phyloP scores from a whole-genome alignment of 2,888 invertebrate species.

The Caenorhabditis japonica region DNA sequence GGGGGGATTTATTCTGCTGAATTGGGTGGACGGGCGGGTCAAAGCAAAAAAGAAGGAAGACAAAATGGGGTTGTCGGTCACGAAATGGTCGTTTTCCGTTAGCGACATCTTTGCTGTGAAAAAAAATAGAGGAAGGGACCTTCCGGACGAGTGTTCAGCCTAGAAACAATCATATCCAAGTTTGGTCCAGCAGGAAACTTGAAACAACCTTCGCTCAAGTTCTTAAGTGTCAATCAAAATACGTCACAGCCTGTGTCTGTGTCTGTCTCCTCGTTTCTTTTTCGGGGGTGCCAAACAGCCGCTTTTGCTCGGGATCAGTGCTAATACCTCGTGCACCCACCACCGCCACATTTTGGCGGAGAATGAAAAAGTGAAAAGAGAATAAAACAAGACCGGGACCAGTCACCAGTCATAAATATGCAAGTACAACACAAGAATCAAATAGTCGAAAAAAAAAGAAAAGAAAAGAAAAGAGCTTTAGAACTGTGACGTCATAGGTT shows the following conservation, averaged over 20 bases:
- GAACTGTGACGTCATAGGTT: too few relatives aligned
- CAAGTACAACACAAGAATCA: too few relatives aligned
- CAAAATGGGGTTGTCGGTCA: slow-evolving; percentile 20
- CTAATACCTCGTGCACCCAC: slow-evolving; percentile 35
- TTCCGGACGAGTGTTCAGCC: slow-evolving; percentile 35
- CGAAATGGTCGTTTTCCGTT: slow-evolving; percentile 40
- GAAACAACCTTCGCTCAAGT: too few relatives aligned
- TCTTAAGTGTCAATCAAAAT: neutral
- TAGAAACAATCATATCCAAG: slow-evolving; percentile 1
- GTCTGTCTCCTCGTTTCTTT: slow-evolving; percentile 7
- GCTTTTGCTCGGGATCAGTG: slow-evolving; percentile 9
- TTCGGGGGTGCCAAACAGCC: slow-evolving; percentile 26
- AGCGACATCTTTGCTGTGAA: slow-evolving; percentile 2
- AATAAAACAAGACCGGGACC: too few relatives aligned
- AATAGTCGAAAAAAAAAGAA: too few relatives aligned
- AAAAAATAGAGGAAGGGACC: neutral
- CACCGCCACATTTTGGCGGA: neutral
- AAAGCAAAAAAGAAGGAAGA: slow-evolving; percentile 5
- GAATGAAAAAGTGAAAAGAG: too few relatives aligned
- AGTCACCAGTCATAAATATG: too few relatives aligned
- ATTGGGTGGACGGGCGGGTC: slow-evolving; percentile 7
- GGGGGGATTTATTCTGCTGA: slow-evolving; percentile 33
- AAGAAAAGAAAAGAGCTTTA: too few relatives aligned
- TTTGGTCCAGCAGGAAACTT: neutral
- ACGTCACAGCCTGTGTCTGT: slow-evolving; percentile 10